Conservation (phyloP, 2,113 vertebrate species). For the Aphyosemion australe region DNA sequence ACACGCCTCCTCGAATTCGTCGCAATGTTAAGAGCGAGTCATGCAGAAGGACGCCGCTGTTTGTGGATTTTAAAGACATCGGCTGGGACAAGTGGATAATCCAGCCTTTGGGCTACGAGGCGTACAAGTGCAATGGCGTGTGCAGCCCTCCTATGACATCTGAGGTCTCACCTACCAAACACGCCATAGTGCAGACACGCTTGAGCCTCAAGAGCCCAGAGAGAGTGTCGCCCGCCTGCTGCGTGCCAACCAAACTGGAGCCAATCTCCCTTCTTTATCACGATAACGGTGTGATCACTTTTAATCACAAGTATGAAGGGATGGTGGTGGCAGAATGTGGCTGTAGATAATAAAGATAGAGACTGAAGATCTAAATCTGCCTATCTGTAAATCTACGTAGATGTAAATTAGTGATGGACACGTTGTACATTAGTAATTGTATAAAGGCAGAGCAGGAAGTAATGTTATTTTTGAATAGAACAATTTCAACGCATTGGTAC, state of each 20-base stretch:
- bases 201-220: slow-evolving; percentile 88
- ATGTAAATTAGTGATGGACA: slow-evolving; percentile 51
- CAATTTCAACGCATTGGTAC: slow-evolving; percentile 11
- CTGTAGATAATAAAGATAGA: slow-evolving; percentile 85
- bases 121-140: slow-evolving; percentile 89
- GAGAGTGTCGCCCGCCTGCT: slow-evolving; percentile 90
- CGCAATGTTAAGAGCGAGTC: slow-evolving; percentile 88
- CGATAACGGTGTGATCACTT: slow-evolving; percentile 89
- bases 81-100: slow-evolving; percentile 97
- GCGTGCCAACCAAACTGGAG: slow-evolving; percentile 94
- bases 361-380: slow-evolving; percentile 1
- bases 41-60: slow-evolving; percentile 90
- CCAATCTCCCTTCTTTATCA: slow-evolving; percentile 95
- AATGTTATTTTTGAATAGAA: slow-evolving; percentile 22
- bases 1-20: slow-evolving; percentile 86
- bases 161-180: slow-evolving; percentile 91
- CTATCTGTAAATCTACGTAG: slow-evolving; percentile 22
- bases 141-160: slow-evolving; percentile 89
- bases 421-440: slow-evolving; percentile 60
- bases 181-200: slow-evolving; percentile 93
- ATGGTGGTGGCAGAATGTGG: slow-evolving; percentile 98
- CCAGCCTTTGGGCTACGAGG: slow-evolving; percentile 89
- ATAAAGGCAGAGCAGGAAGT: slow-evolving; percentile 35
- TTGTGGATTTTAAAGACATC: slow-evolving; percentile 97
- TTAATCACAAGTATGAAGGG: slow-evolving; percentile 95